These are phyloP conservation scores for Amiota mariae DNA, from an alignment of 2,888 invertebrate species.

Conservation along the genomic window DNA sequence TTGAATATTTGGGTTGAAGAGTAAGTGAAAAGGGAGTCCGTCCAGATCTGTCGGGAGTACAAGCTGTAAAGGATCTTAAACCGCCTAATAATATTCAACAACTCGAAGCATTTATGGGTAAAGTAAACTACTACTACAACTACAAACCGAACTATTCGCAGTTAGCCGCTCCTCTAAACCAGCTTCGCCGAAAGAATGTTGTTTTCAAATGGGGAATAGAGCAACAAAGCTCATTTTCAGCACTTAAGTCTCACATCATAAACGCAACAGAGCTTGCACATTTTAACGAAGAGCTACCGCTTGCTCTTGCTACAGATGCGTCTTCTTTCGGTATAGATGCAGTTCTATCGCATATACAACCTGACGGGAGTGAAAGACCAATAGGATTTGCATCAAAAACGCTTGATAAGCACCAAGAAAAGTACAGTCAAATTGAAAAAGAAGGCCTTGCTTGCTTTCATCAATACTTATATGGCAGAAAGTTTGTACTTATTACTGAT, in stretches of 20 bases:
- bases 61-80: conserved; percentile 18
- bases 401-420: background rate
- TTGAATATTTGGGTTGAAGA: conserved; percentile 52
- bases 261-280: background rate
- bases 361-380: background rate
- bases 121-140: conserved; percentile 60
- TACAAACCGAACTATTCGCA: conserved; percentile 40
- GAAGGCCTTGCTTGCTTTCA: no score
- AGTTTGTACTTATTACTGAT: no score
- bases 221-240: background rate
- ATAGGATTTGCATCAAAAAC: background rate
- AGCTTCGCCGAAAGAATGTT: conserved; percentile 30
- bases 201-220: background rate
- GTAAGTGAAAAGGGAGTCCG: conserved; percentile 37
- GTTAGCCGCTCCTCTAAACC: conserved; percentile 45
- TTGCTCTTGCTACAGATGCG: background rate
- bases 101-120: conserved; percentile 56
- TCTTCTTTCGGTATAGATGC: background rate
- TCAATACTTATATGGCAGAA: no score
- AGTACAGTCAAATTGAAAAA: no score
- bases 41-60: conserved; percentile 18
- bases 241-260: background rate
- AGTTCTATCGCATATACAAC: background rate
- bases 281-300: background rate
- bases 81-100: conserved; percentile 32